Base-by-base conservation (phyloP, 2,888 invertebrate genomes). In the Ochlodes sylvanus region DNA sequence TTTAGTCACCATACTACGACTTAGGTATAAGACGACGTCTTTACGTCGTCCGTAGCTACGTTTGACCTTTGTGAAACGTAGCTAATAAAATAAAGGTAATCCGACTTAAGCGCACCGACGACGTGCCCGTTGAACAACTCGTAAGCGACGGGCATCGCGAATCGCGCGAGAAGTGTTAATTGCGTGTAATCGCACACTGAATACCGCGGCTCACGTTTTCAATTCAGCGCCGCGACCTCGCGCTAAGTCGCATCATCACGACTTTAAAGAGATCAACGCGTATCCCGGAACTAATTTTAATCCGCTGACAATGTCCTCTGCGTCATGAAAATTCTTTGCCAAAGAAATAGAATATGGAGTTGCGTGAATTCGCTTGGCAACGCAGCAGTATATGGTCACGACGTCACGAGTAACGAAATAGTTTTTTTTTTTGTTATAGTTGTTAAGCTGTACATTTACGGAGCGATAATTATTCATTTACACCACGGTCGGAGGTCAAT, bases 121-220 rank as follows among this genome's bases (percentile, higher is more conserved):
- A 17, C 15, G 27, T n/a, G 27, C 12, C 41, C 15, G 34, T 27
- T 56, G 1, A 27, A 17, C n/a, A 6, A 52, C 57, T 57, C 57
- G 70, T 15, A 65, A 55, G 44, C 66, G 60, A 56, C 66, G 65
- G 71, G 70, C 74, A 73, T 69, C 71, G 72, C 78, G 76, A 77
- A 78, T 79, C 76, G 75, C 71, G 69, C 62, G 71, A 72, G 76
- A 79, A 75, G 75, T 79, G 71, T 72, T 84, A 84, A 84, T 82
- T 80, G 82, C 82, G 75, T 79, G 79, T 84, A 85, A 88, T 86
- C 82, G 82, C 72, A 72, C 72, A 76, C 71, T 78, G 81, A 82
- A 75, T 75, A 82, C 80, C 85, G 82, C 83, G 76, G 75, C 76
- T 77, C 89, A 88, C 87, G 88, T 81, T 85, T 88, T 84, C 84